Evolutionary conservation across 2,113 vertebrate genomes (phyloP), one percentile per base, ranked within the genome.

Genomic region (Chionomys nivalis): DNA sequence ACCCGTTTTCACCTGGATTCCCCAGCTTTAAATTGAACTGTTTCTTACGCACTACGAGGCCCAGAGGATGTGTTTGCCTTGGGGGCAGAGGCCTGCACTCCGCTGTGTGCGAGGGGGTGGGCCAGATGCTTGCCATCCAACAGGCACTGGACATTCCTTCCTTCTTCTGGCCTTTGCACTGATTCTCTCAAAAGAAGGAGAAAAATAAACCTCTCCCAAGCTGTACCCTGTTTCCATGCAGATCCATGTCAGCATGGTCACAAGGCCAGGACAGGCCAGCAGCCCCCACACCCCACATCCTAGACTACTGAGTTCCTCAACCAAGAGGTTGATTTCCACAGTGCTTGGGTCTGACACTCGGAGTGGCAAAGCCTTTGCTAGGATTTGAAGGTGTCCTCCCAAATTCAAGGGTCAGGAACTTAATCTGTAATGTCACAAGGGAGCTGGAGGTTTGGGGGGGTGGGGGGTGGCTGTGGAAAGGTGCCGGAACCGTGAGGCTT

Each of bases 31-130:
- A 77, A 12, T 36, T 44, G 5, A 96, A 93, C 95, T 75, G 79
- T 94, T 90, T 96, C 83, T 93, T 93, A 28, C 68, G 75, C 33
- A 72, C 65, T 19, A 2, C 0, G 36, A 87, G 89, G 26, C 68
- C 89, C 94, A 94, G 87, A 90, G 55, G 83, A 91, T 96, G 58
- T 65, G 44, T 91, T 85, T 89, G 75, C 89, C 79, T 95, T 87
- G 24, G 4, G 82, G 96, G 87, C 75, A 4, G 89, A 52, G n/a
- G 63, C 87, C 85, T 91, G 65, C n/a, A 61, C 49, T 91, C 68
- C 5, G 65, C 31, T 36, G 94, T 75, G 39, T 78, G 52, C 55
- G 1, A 83, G 82, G 16, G 13, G 49, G 28, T 68, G n/a, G 72
- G 61, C 90, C 93, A 58, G 23, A 73, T 47, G 33, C 36, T 4